A percentile compares a stretch with the other conserved stretches of the same genome.
Evolutionary conservation across 2,888 invertebrate species (phyloP).

Genomic region (Gonocerus acuteangulatus): DNA sequence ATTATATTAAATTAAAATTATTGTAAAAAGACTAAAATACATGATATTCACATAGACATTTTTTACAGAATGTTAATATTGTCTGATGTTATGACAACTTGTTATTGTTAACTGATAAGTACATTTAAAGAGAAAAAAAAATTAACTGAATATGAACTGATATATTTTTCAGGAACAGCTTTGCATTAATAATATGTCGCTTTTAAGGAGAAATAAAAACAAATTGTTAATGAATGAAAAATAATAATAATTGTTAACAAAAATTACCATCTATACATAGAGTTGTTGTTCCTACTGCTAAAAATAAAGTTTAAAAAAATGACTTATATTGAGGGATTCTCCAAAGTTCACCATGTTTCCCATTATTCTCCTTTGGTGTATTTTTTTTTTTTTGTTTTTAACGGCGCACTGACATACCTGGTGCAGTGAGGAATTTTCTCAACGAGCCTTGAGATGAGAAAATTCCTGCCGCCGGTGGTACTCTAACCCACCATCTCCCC

Average conservation of each 20-base stretch:
- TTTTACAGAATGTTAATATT: background rate
- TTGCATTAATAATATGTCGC: conserved; percentile 5
- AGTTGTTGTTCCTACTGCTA: conserved; percentile 35
- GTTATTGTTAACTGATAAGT: conserved; percentile 8
- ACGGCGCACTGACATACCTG: too few species aligned
- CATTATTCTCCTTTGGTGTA: too few species aligned
- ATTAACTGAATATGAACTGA: conserved; percentile 4
- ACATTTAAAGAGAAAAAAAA: conserved; percentile 3
- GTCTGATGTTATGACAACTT: conserved; percentile 10
- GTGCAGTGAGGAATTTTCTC: too few species aligned
- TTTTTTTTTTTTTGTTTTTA: too few species aligned
- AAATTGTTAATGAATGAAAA: background rate
- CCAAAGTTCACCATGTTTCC: too few species aligned
- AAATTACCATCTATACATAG: conserved; percentile 10
- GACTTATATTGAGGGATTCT: too few species aligned
- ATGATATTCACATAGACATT: background rate
- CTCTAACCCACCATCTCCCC: too few species aligned
- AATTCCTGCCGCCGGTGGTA: too few species aligned
- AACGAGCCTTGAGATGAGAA: too few species aligned
- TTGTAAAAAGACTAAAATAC: conserved; percentile 4
- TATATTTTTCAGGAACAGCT: conserved; percentile 17
- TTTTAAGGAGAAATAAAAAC: background rate
- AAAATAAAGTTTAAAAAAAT: too few species aligned
- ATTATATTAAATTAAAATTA: background rate
- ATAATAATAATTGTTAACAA: conserved; percentile 1